These are phyloP conservation scores for Pseudanteris insignis DNA, from an alignment of 2,888 invertebrate species.

Conservation along the genomic window DNA sequence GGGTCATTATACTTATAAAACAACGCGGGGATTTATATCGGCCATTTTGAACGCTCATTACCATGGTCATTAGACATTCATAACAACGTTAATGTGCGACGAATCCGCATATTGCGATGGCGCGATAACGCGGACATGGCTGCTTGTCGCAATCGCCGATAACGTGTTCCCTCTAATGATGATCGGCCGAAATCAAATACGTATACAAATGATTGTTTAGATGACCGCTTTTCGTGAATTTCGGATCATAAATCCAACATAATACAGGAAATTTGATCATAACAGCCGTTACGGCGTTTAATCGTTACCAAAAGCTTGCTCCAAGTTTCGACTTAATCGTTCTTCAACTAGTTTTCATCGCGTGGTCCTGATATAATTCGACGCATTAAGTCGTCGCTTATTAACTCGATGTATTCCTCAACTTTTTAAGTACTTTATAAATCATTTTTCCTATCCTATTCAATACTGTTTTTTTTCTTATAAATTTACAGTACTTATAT, in stretches of 20 bases:
- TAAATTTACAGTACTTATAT: too few relatives aligned
- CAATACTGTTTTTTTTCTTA: too few relatives aligned
- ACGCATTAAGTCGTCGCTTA: constrained; percentile 9
- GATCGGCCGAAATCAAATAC: constrained; percentile 36
- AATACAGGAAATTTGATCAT: constrained; percentile 29
- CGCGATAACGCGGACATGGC: constrained; percentile 21
- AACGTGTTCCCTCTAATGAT: constrained; percentile 30
- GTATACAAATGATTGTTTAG: constrained; percentile 37
- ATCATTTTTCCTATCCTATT: too few relatives aligned
- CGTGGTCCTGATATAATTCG: constrained; percentile 10
- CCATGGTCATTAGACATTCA: constrained; percentile 23
- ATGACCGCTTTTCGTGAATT: constrained; percentile 27
- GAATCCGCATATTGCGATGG: constrained; percentile 15
- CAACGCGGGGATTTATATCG: not conserved
- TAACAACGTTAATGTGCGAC: constrained; percentile 25
- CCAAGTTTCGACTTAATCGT: constrained; percentile 27
- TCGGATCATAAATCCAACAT: constrained; percentile 21
- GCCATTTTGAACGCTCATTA: constrained; percentile 24
- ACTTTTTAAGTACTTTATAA: too few relatives aligned
- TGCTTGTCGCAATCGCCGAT: constrained; percentile 26
- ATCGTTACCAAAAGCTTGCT: constrained; percentile 32
- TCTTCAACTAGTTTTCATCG: constrained; percentile 17
- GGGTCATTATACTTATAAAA: too few relatives aligned
- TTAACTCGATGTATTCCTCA: too few relatives aligned
- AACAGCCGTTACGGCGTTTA: constrained; percentile 27